phyloP scores from a whole-genome alignment of 1,140 invertebrate genomes.

The Bombus waltoni region DNA sequence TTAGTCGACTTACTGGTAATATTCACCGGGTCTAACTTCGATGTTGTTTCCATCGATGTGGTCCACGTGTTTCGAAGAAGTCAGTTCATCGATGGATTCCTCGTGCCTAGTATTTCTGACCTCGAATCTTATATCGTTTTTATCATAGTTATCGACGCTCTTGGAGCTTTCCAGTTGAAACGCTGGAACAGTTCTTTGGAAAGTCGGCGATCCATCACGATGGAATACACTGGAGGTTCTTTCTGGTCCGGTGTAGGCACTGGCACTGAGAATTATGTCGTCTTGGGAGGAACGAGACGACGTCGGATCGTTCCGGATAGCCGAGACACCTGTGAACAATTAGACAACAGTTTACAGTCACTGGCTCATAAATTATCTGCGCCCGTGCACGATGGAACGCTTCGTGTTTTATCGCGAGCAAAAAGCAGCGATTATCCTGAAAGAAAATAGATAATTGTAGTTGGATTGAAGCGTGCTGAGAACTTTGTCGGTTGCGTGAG shows the following conservation, averaged over 20 bases:
- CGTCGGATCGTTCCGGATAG: conserved; percentile 78
- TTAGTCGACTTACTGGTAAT: conserved; percentile 72
- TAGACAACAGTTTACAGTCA: background rate
- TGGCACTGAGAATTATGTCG: conserved; percentile 73
- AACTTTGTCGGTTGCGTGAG: background rate
- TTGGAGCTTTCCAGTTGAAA: conserved; percentile 76
- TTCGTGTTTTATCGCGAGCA: background rate
- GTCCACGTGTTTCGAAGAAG: conserved; percentile 77
- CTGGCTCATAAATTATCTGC: no score
- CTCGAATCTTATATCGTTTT: conserved; percentile 42
- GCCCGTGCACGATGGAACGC: no score
- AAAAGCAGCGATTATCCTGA: background rate
- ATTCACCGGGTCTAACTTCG: conserved; percentile 78
- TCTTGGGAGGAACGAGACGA: conserved; percentile 65
- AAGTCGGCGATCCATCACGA: conserved; percentile 53
- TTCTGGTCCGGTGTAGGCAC: conserved; percentile 69
- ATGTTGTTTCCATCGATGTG: conserved; percentile 80
- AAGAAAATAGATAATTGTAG: conserved; percentile 43
- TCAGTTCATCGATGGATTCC: conserved; percentile 60
- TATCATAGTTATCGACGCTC: conserved; percentile 56
- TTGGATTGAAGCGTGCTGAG: conserved; percentile 37
- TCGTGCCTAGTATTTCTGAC: conserved; percentile 38
- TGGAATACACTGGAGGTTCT: conserved; percentile 66
- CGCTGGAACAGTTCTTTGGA: conserved; percentile 70
- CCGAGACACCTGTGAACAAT: conserved; percentile 54